Conservation (phyloP, 1,140 invertebrate species). For the Neodiprion fabricii region DNA sequence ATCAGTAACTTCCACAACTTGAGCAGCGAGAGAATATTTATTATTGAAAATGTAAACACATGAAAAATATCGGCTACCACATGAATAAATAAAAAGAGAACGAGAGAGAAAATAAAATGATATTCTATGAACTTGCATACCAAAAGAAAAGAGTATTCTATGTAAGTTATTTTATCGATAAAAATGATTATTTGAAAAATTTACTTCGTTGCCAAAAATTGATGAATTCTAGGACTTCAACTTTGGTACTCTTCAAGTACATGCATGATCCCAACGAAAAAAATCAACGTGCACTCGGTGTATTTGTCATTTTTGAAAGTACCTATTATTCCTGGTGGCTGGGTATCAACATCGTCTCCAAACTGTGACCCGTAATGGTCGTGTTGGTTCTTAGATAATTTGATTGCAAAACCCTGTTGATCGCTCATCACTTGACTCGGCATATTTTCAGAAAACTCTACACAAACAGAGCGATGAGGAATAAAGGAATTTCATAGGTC, state of each 20-base stretch:
- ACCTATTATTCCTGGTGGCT: conserved; percentile 63
- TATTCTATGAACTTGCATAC: neutral
- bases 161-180: too few species aligned
- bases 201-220: too few species aligned
- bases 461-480: conserved; percentile 23
- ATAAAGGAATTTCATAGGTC: conserved; percentile 13
- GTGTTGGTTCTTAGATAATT: conserved; percentile 74
- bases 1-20: conserved; percentile 58
- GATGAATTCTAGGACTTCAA: too few species aligned
- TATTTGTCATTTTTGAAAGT: conserved; percentile 34
- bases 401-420: conserved; percentile 70
- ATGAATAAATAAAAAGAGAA: conserved; percentile 9
- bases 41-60: conserved; percentile 28
- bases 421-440: conserved; percentile 44
- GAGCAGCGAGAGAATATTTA: conserved; percentile 55
- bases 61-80: conserved; percentile 16
- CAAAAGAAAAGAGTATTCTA: too few species aligned
- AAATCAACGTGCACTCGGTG: too few species aligned
- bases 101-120: neutral
- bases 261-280: too few species aligned
- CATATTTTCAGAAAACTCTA: conserved; percentile 36
- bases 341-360: conserved; percentile 39
- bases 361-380: conserved; percentile 80
- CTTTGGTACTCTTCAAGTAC: too few species aligned
- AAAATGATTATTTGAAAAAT: too few species aligned